Conservation (phyloP, 2,797 vertebrate species). For the Tragelaphus eurycerus region DNA sequence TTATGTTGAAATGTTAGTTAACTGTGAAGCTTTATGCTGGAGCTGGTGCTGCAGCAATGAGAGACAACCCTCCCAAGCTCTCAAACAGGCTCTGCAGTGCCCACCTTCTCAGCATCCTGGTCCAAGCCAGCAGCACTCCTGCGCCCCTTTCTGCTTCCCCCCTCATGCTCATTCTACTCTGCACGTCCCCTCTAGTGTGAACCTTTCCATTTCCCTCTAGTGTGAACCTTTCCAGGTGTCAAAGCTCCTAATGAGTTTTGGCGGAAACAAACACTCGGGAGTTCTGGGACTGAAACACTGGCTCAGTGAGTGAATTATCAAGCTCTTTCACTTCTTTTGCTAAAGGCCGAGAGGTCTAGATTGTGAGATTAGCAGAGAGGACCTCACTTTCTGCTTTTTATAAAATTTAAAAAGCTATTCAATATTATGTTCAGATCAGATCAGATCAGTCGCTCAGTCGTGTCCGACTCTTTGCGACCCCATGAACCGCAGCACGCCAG, state of each 20-base stretch:
- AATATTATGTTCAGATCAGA: neutral
- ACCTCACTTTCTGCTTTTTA: neutral
- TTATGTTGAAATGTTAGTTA: neutral
- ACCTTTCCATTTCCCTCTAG: neutral
- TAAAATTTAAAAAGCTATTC: neutral
- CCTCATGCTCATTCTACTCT: neutral
- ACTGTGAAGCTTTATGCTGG: neutral
- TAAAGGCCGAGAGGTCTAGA: neutral
- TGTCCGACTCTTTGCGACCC: too few species aligned
- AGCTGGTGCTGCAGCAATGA: neutral
- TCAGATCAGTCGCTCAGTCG: too few species aligned
- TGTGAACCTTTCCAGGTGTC: neutral
- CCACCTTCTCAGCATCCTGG: neutral
- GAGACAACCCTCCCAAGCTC: neutral
- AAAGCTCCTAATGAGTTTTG: neutral
- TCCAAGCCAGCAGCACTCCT: neutral
- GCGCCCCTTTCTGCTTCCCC: neutral
- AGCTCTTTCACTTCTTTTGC: neutral
- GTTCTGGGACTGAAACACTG: neutral
- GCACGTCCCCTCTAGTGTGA: neutral
- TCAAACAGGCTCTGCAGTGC: neutral
- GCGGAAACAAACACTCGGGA: neutral
- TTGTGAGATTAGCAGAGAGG: neutral
- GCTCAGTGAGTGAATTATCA: neutral
- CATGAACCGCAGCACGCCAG: too few species aligned